Percentiles rank a stretch among this genome's conserved stretches.
These are phyloP conservation scores for Sycophila sp. DNA, from an alignment of 1,140 invertebrate species.

Conservation along the genomic window DNA sequence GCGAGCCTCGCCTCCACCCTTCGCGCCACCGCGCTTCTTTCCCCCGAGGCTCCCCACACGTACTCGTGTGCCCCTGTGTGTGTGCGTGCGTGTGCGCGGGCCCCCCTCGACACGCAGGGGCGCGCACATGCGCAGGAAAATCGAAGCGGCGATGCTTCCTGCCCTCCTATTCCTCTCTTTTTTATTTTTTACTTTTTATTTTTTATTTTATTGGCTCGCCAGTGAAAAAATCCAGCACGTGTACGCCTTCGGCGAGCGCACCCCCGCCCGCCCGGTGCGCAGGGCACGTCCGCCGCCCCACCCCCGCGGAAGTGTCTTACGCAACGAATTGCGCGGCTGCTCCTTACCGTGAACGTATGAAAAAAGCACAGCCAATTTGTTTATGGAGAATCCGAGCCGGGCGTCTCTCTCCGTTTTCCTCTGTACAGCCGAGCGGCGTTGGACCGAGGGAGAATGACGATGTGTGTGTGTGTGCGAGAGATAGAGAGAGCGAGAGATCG, in stretches of 20 bases:
- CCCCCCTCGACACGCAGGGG: background rate
- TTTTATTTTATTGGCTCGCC: too few species aligned
- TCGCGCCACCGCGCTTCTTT: slow-evolving; percentile 8
- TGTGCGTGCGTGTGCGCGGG: background rate
- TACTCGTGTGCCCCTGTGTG: background rate
- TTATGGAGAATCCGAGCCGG: background rate
- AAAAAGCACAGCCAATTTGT: slow-evolving; percentile 4
- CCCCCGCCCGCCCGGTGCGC: too few species aligned
- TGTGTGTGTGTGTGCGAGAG: too few species aligned
- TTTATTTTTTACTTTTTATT: too few species aligned
- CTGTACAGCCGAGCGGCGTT: too few species aligned
- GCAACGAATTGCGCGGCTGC: background rate
- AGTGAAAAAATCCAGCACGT: too few species aligned
- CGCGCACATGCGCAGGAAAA: background rate
- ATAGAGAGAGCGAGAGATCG: too few species aligned
- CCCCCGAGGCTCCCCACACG: slow-evolving; percentile 26
- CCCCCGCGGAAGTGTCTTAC: background rate
- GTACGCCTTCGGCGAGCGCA: too few species aligned
- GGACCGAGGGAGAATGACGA: too few species aligned
- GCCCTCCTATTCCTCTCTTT: too few species aligned
- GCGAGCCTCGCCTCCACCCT: slow-evolving; percentile 44
- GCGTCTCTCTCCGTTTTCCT: background rate
- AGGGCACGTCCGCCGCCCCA: too few species aligned
- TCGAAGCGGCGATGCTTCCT: too few species aligned
- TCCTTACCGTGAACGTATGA: background rate